Percentiles rank a stretch among this genome's conserved stretches.
phyloP scores from a whole-genome alignment of 2,797 vertebrate genomes.

The Sylvia borin region DNA sequence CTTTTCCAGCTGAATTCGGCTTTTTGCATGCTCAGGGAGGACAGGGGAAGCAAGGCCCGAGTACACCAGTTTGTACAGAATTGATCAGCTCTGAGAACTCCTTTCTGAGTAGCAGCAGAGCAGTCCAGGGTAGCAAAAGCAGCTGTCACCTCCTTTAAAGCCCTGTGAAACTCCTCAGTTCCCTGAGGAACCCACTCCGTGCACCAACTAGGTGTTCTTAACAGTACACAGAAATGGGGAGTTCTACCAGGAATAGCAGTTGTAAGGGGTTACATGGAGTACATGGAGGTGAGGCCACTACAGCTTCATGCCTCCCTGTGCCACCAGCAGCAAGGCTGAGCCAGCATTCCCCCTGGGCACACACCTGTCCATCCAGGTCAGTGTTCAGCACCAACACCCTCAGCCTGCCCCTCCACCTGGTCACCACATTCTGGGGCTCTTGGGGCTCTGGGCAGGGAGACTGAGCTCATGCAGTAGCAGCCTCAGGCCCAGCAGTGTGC shows the following conservation, averaged over 20 bases:
- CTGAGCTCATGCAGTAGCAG: neutral
- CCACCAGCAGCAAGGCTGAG: neutral
- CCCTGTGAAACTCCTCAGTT: neutral
- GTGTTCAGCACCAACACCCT: neutral
- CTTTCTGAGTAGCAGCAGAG: neutral
- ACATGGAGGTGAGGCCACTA: neutral
- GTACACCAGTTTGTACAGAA: neutral
- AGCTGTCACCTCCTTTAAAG: neutral
- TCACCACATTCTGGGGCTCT: fast-evolving
- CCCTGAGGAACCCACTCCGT: fast-evolving
- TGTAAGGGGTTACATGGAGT: neutral
- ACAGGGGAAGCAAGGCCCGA: neutral
- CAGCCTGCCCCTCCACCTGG: neutral
- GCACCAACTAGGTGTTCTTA: neutral
- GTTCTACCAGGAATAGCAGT: neutral
- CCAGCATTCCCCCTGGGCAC: neutral
- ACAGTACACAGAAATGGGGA: fast-evolving
- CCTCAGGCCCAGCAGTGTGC: neutral
- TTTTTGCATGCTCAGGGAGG: neutral
- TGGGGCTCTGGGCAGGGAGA: neutral
- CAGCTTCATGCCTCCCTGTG: fast-evolving
- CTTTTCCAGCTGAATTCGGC: neutral
- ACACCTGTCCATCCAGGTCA: neutral
- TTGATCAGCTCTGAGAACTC: neutral
- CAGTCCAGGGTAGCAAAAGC: too few species aligned